A percentile compares a stretch with the other conserved stretches of the same genome.
These are phyloP conservation scores for Carettochelys insculpta DNA, from an alignment of 2,113 vertebrate genomes.

Conservation along the genomic window DNA sequence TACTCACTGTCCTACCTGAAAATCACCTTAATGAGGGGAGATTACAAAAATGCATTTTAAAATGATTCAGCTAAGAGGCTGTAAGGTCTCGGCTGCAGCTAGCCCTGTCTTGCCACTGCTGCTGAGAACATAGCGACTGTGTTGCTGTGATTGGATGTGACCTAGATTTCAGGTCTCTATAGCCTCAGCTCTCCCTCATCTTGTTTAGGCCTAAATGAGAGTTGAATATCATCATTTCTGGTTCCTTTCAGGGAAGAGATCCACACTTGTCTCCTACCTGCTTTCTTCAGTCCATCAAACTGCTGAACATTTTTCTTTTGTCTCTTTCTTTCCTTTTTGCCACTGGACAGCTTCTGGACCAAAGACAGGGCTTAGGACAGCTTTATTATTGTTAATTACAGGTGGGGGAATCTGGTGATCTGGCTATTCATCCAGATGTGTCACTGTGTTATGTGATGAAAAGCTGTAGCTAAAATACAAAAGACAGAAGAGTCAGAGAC, in stretches of 20 bases:
- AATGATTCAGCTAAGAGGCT: neutral
- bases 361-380: constrained; percentile 18
- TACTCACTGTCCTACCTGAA: constrained; percentile 16
- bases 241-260: constrained; percentile 60
- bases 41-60: constrained; percentile 17
- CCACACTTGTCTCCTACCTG: constrained; percentile 22
- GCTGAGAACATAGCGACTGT: constrained; percentile 34
- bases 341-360: constrained; percentile 28
- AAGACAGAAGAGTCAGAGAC: neutral
- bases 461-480: neutral
- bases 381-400: constrained; percentile 60
- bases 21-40: constrained; percentile 51
- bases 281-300: constrained; percentile 55
- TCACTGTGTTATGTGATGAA: fast-evolving
- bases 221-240: constrained; percentile 42
- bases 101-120: constrained; percentile 37
- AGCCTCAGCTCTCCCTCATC: constrained; percentile 46
- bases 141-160: constrained; percentile 60
- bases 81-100: constrained; percentile 36
- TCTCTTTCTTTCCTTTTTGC: constrained; percentile 56
- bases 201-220: constrained; percentile 35
- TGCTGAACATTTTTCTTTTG: constrained; percentile 52
- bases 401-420: constrained; percentile 60
- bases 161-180: constrained; percentile 54
- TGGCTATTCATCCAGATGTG: neutral